Base-by-base conservation (phyloP, 2,113 vertebrate genomes). In the Trogon melanurus region DNA sequence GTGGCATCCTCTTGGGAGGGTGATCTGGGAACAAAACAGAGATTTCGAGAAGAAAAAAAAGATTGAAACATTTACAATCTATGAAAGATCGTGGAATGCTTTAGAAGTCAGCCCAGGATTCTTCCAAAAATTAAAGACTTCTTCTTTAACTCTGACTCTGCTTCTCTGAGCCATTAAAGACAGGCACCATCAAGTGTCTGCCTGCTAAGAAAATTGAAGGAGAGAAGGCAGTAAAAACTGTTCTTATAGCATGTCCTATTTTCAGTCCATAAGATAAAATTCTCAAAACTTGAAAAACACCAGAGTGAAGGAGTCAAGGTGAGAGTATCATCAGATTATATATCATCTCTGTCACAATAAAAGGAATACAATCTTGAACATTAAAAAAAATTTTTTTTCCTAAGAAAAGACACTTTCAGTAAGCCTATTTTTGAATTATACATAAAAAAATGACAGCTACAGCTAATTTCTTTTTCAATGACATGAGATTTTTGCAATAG, bases 121-220 rank as follows among this genome's bases (percentile, higher is more conserved):
- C 34, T 66, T 62, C 6, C 79, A 74, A 84, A 72, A 91, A 58
- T 80, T 91, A 79, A 82, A 78, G 53, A 60, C 17, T 44, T 85
- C 85, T 92, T 85, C 61, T 90, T 69, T 65, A 85, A 84, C 78
- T 88, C 34, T 15, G 30, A 12, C 58, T 79, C 48, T 3, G 11
- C 47, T 87, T 89, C 85, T 60, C 70, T 67, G 54, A 90, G 81
- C 84, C 69, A 76, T 88, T 95, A 94, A 89, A 93, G 48, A 34
- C 5, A 32, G 75, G 44, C 61, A 92, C 84, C 62, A 70, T 91
- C 88, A 95, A 92, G 66, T 71, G 88, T 95, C 84, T 94, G 66
- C 97, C 96, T 97, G 96, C 95, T 97, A 96, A 88, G 94, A 97
- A 97, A 97, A 97, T 92, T 97, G 96, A 97, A 93, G 94, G 95